A percentile compares a stretch with the other conserved stretches of the same genome.
Evolutionary conservation across 2,797 vertebrate genomes (phyloP).

Genomic region (Scolopax bukidnonensis): DNA sequence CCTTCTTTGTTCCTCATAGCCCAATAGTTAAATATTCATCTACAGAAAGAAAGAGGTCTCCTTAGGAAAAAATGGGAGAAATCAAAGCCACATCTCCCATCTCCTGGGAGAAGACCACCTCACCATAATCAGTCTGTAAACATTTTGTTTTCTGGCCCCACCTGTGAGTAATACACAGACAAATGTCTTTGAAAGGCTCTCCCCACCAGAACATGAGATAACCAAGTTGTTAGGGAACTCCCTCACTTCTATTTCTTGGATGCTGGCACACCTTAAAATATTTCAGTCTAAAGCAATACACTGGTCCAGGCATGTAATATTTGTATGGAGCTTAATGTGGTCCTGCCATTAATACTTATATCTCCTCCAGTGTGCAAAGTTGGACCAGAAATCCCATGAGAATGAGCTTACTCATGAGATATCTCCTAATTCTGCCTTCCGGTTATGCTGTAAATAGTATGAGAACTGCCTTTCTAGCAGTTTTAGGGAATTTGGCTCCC

Average conservation of each 20-base stretch:
- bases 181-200: neutral
- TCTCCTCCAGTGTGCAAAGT: neutral
- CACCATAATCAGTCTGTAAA: neutral
- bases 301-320: neutral
- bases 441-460: slow-evolving; percentile 56
- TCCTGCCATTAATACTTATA: slow-evolving; percentile 27
- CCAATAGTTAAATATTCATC: neutral
- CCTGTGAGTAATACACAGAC: neutral
- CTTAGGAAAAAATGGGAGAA: neutral
- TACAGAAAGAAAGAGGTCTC: neutral
- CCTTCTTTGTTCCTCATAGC: neutral
- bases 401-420: slow-evolving; percentile 58
- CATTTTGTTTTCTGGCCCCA: neutral
- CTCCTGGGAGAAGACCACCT: neutral
- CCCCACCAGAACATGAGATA: neutral
- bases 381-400: slow-evolving; percentile 44
- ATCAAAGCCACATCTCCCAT: neutral
- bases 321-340: neutral
- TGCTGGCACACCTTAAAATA: slow-evolving; percentile 25
- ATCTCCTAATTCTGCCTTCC: slow-evolving; percentile 46
- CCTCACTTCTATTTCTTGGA: neutral
- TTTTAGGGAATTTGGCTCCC: slow-evolving; percentile 59
- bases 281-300: neutral
- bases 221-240: neutral
- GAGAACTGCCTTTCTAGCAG: slow-evolving; percentile 61